Base-by-base conservation (phyloP, 2,797 vertebrate species). In the Peromyscus eremicus region DNA sequence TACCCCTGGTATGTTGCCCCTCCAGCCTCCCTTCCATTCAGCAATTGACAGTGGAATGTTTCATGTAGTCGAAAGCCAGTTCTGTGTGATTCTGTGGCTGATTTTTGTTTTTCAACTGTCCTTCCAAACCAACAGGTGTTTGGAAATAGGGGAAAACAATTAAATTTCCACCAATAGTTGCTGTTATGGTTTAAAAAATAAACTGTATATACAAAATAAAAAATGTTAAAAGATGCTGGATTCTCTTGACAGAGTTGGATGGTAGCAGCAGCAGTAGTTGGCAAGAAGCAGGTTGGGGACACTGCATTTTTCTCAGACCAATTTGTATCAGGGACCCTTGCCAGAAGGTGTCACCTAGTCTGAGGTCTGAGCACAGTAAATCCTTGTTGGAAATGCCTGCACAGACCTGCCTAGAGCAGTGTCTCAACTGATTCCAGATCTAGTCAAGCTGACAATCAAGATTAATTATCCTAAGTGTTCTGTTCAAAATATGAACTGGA, bases 161-260 rank as follows among this genome's bases (percentile, higher is more conserved):
- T 89, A 97, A 98, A 89, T 97, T 98, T 97, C 98, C 91, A 98
- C 98, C 99, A 98, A 98, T 99, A 98, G 98, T 99, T 99, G 99
- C 98, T 99, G 98, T 99, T 99, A 99, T 98, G 98, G 98, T 98
- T 98, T 99, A 99, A 99, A 99, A 99, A 99, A 32, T 99, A 98
- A 98, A 99, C 98, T 98, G 10, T 34, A 66, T 84, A 34, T 46
- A 13, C 9, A 84, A 66, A 84, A 14, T 52, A 9, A 2, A 46
- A 4, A 9, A 82, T 49, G 43, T 6, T 52, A 52, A 86, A 55
- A 86, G 34, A 55, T 37, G 13, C 84, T 55, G 14, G 46, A 86
- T 27, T 55, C 23, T 32, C 52, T 27, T 55, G 66, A 52, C 12
- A 52, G 34, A 86, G 66, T 37, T 10, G 21, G 21, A 27, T n/a